Evolutionary conservation across 2,113 vertebrate genomes (phyloP).

Genomic region (Vidua macroura): DNA sequence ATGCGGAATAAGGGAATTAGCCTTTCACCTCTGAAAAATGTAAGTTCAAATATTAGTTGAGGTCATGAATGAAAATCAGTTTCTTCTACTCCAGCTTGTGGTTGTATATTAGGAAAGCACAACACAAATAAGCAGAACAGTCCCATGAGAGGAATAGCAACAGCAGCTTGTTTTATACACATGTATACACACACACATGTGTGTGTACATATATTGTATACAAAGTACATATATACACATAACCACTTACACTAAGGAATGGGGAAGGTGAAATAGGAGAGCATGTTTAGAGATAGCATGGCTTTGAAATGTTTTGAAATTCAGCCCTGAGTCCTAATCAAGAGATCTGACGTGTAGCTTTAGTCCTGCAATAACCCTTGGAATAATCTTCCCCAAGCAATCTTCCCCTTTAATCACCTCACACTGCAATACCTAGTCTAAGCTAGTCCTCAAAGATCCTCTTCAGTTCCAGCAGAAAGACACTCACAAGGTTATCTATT

Average conservation of each 20-base stretch:
- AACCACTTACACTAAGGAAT: neutral
- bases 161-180: neutral
- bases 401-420: neutral
- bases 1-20: constrained; percentile 1
- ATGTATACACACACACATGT: too few relatives aligned
- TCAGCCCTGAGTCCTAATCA: neutral
- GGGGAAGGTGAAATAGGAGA: neutral
- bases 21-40: constrained; percentile 23
- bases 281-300: neutral
- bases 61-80: constrained; percentile 1
- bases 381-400: neutral
- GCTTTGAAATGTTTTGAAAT: neutral
- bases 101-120: neutral
- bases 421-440: neutral
- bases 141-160: neutral
- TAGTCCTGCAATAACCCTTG: neutral
- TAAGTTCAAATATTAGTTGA: neutral
- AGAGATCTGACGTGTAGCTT: neutral
- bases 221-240: neutral
- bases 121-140: neutral
- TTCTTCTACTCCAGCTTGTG: neutral
- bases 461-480: neutral
- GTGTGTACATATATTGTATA: neutral
- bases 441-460: neutral
- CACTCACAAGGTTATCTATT: neutral